Evolutionary conservation across 2,888 invertebrate species (phyloP).

Genomic region (Apotomis betuletana): DNA sequence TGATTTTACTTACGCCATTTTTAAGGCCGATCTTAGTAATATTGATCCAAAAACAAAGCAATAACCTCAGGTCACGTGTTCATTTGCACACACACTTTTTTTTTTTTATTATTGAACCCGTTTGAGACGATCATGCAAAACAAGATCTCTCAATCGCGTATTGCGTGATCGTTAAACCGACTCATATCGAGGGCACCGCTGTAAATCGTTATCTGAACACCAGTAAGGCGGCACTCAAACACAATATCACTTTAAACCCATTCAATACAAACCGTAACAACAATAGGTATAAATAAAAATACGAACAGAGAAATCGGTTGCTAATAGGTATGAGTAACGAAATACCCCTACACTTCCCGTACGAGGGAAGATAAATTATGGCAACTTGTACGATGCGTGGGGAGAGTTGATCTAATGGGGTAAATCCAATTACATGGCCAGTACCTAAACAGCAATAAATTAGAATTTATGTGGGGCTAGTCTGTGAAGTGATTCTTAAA

Average conservation of each 20-base stretch:
- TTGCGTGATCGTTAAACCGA: slow-evolving; percentile 30
- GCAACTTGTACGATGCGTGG: slow-evolving; percentile 8
- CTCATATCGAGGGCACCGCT: slow-evolving; percentile 36
- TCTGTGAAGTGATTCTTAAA: slow-evolving; percentile 36
- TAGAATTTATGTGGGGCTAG: slow-evolving; percentile 32
- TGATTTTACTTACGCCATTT: no score
- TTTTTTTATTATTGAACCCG: slow-evolving; percentile 27
- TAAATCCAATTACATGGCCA: slow-evolving; percentile 45
- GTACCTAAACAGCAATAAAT: slow-evolving; percentile 42
- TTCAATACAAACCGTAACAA: slow-evolving; percentile 20
- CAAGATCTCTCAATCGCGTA: slow-evolving; percentile 25
- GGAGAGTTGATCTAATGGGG: slow-evolving; percentile 42
- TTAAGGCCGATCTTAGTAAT: no score
- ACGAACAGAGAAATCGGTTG: background rate
- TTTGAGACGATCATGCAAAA: slow-evolving; percentile 26
- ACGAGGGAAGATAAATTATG: slow-evolving; percentile 11
- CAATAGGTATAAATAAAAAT: slow-evolving; percentile 16
- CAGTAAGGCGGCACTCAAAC: slow-evolving; percentile 30
- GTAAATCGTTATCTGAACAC: slow-evolving; percentile 41
- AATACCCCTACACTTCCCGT: slow-evolving; percentile 15
- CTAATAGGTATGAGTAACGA: background rate
- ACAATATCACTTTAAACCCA: slow-evolving; percentile 21
- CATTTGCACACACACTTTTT: slow-evolving; percentile 10
- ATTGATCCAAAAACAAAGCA: background rate
- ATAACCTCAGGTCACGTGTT: slow-evolving; percentile 15